Base-by-base conservation (phyloP, 2,113 vertebrate species). In the Cariama cristata region DNA sequence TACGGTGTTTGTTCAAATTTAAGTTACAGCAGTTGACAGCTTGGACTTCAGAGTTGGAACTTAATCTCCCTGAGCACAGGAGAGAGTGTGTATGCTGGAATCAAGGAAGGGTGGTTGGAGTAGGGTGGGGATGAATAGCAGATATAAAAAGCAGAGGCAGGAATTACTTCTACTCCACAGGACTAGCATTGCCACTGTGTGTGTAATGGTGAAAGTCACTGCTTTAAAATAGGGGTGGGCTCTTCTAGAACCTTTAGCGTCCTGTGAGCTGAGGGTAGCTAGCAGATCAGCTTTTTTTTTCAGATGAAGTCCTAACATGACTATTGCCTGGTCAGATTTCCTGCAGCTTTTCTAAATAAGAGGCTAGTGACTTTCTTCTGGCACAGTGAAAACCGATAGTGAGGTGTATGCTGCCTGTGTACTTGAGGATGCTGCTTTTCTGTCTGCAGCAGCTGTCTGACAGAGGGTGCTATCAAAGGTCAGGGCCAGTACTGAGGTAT, bases 131-230 rank as follows among this genome's bases (percentile, higher is more conserved):
- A 56, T 87, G 76, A 91, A 81, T 69, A 94, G 86, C 89, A 88
- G 81, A 59, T 49, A 74, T 89, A 87, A 93, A 96, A 93, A 96
- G 73, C 87, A 69, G 84, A 81, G 64, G 68, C 72, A 93, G 82
- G 63, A 77, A 86, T 83, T 82, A 11, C 59, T 93, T 60, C 53
- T 90, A 3, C 62, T 94, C 73, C 33, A 44, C 15, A 23, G 52
- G 60, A 66, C 40, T 68, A 64, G 12, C n/a, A 26, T 67, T 63
- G 16, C 56, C 75, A 40, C 92, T 93, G 2, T 58, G 68, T 22
- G 14, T 49, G 68, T 71, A 75, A 60, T 47, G 52, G 45, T 80
- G 67, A 88, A 93, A 74, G 56, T n/a, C 17, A 21, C 33, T 15
- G 2, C 49, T 79, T 79, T 75, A 55, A 77, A 81, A n/a, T 6